These are phyloP conservation scores for Lindbergichthys nudifrons DNA, from an alignment of 2,797 vertebrate genomes.

Conservation along the genomic window DNA sequence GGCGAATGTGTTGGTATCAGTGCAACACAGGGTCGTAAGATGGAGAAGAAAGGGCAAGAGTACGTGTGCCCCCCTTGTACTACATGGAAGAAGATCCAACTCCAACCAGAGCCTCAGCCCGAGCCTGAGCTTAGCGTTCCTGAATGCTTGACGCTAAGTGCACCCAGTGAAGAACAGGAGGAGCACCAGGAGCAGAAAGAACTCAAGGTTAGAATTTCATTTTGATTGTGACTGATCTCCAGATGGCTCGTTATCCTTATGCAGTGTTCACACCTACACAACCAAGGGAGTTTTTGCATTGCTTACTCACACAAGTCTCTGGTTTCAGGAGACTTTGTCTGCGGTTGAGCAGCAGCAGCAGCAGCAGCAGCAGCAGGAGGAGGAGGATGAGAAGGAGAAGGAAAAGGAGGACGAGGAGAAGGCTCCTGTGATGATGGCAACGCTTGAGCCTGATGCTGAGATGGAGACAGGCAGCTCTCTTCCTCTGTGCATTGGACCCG, in stretches of 20 bases:
- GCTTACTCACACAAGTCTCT: conserved; percentile 28
- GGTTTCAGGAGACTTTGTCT: conserved; percentile 70
- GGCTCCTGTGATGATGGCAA: conserved; percentile 13
- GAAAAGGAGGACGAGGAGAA: conserved; percentile 13
- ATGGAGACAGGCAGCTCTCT: conserved; percentile 77
- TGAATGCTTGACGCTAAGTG: conserved; percentile 64
- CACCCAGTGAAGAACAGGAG: conserved; percentile 77
- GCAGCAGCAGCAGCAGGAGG: too few relatives aligned
- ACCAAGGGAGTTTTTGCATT: too few relatives aligned
- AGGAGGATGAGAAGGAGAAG: too few relatives aligned
- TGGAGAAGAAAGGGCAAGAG: conserved; percentile 89
- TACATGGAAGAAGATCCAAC: conserved; percentile 75
- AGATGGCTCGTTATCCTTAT: not conserved
- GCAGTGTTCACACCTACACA: too few relatives aligned
- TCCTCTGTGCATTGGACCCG: conserved; percentile 91
- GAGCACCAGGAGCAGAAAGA: conserved; percentile 81
- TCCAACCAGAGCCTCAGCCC: conserved; percentile 40
- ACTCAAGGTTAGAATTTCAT: conserved; percentile 84
- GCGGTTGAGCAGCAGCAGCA: conserved; percentile 16
- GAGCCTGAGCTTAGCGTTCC: conserved; percentile 39
- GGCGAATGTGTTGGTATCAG: conserved; percentile 92
- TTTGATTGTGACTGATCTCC: conserved; percentile 21
- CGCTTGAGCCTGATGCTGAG: conserved; percentile 18
- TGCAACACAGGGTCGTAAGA: conserved; percentile 83
- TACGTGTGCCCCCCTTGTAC: conserved; percentile 92